These are phyloP conservation scores for Apotomis turbidana DNA, from an alignment of 2,888 invertebrate genomes.

Conservation along the genomic window DNA sequence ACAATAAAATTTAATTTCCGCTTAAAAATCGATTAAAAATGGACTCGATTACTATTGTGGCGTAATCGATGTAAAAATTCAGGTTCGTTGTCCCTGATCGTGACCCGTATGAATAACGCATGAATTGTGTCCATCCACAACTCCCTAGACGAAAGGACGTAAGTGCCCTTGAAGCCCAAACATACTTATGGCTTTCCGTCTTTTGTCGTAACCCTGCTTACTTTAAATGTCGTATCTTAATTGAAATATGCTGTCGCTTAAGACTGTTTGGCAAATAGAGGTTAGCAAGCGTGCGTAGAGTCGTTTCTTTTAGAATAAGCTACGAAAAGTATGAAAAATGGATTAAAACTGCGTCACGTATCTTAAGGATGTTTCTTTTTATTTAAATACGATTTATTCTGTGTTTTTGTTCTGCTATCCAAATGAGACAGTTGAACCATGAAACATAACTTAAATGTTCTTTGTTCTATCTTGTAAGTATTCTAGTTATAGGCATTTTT, in stretches of 20 bases:
- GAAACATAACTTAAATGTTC: too few relatives aligned
- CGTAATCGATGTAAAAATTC: slow-evolving; percentile 72
- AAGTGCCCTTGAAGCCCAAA: not conserved
- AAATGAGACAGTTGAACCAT: not conserved
- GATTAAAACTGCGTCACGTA: slow-evolving; percentile 13
- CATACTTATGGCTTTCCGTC: not conserved
- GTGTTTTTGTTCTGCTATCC: not conserved
- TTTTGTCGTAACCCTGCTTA: not conserved
- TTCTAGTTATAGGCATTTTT: too few relatives aligned
- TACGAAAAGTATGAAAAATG: slow-evolving; percentile 22
- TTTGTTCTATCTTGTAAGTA: too few relatives aligned
- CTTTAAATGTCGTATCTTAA: not conserved
- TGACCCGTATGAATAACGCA: slow-evolving; percentile 80
- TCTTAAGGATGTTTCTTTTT: not conserved
- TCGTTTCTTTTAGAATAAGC: slow-evolving; percentile 17
- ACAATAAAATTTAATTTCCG: slow-evolving; percentile 62
- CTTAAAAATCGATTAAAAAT: slow-evolving; percentile 56
- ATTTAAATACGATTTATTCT: not conserved
- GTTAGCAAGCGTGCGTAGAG: slow-evolving; percentile 10
- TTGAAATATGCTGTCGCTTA: not conserved
- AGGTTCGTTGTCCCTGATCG: slow-evolving; percentile 79
- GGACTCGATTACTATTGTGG: slow-evolving; percentile 57
- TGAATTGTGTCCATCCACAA: slow-evolving; percentile 51
- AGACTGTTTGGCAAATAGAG: not conserved
- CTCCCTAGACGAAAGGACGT: not conserved